These are phyloP conservation scores for Holothuria glaberrima DNA, from an alignment of 35 echinoderm and acorn worm species.

Conservation along the genomic window DNA sequence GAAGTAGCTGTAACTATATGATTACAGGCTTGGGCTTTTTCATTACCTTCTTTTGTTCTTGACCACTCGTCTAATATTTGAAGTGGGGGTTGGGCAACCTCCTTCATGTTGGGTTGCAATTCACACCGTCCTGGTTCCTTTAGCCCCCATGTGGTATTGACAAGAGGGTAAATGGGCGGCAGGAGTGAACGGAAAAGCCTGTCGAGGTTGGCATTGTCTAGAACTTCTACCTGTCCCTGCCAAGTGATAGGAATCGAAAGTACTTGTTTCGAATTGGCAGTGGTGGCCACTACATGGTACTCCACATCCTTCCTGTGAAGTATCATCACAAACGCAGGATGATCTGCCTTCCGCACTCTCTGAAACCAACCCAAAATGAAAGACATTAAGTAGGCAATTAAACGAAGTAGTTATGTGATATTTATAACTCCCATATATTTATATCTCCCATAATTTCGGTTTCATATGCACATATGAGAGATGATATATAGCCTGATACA, in stretches of 20 bases:
- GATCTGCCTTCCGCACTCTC: conserved; percentile 10
- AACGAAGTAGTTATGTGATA: no score
- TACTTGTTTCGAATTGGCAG: conserved; percentile 27
- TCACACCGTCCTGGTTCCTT: conserved; percentile 35
- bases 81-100: neutral
- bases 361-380: neutral
- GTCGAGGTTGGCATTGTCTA: neutral
- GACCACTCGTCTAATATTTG: conserved; percentile 32
- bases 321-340: neutral
- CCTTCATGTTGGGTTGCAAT: conserved; percentile 13
- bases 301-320: conserved; percentile 15
- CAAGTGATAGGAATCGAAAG: conserved; percentile 40
- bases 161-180: conserved; percentile 24
- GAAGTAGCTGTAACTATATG: no score
- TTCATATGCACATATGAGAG: no score
- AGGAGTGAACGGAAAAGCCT: neutral
- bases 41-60: conserved; percentile 49
- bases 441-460: no score
- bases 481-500: no score
- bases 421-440: no score
- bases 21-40: no score
- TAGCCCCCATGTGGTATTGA: conserved; percentile 31
- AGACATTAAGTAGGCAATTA: neutral
- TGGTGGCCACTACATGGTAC: conserved; percentile 49
- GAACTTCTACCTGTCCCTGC: neutral